Evolutionary conservation across 2,113 vertebrate genomes (phyloP).

Genomic region (Plecturocebus donacophilus): DNA sequence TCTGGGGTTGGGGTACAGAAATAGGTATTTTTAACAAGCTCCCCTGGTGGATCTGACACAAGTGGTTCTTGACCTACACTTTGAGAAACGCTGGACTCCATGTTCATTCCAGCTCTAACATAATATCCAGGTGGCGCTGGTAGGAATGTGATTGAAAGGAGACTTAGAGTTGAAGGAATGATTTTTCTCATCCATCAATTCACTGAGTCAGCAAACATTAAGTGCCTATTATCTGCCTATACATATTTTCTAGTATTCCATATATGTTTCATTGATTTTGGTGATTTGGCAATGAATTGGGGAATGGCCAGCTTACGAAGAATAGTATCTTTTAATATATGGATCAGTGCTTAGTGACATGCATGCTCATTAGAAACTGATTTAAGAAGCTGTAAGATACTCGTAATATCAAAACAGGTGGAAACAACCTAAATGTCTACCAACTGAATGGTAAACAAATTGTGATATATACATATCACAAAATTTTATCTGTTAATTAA

Average conservation of each 20-base stretch:
- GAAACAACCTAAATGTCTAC: too few species aligned
- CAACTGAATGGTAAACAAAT: too few species aligned
- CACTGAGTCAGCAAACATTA: constrained; percentile 28
- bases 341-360: neutral
- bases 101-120: neutral
- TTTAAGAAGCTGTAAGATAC: neutral
- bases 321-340: neutral
- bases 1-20: neutral
- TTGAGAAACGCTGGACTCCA: neutral
- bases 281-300: neutral
- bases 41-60: constrained; percentile 25
- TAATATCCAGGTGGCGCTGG: neutral
- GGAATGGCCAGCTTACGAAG: neutral
- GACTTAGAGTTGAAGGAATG: neutral
- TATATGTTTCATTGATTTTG: constrained; percentile 35
- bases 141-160: neutral
- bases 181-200: constrained; percentile 11
- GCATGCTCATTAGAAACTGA: neutral
- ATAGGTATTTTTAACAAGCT: constrained; percentile 12
- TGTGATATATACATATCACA: too few species aligned
- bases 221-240: neutral
- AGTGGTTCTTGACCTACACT: constrained; percentile 10
- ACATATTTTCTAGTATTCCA: neutral
- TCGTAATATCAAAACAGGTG: neutral
- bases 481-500: too few species aligned